Percentiles rank a stretch among this genome's conserved stretches.
Evolutionary conservation across 2,113 vertebrate genomes (phyloP).

Genomic region (Callionymus lyra): DNA sequence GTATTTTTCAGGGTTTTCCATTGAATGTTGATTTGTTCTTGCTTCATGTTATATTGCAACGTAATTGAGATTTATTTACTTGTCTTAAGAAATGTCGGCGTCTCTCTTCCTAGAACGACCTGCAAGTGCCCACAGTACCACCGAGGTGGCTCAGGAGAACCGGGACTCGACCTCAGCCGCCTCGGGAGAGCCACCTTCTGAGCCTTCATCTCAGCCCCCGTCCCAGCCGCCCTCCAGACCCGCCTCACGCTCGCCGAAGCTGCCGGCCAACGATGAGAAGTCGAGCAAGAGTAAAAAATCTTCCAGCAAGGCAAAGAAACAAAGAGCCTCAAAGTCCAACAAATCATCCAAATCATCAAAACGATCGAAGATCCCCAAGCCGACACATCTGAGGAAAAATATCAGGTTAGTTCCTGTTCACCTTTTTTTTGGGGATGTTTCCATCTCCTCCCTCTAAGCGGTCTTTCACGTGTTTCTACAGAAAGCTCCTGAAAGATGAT

Average conservation of each 20-base stretch:
- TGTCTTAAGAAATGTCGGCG: conserved; percentile 1
- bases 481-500: conserved; percentile 92
- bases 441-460: neutral
- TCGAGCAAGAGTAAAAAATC: conserved; percentile 69
- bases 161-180: conserved; percentile 73
- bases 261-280: conserved; percentile 69
- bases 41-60: too few relatives aligned
- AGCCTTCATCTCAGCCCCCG: conserved; percentile 41
- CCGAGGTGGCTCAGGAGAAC: conserved; percentile 65
- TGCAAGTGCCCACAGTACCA: conserved; percentile 66
- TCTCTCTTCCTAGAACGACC: conserved; percentile 69
- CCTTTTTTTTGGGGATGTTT: neutral
- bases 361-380: conserved; percentile 71
- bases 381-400: conserved; percentile 92
- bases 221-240: conserved; percentile 76
- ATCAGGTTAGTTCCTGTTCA: conserved; percentile 72
- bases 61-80: too few relatives aligned
- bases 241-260: conserved; percentile 64
- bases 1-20: too few relatives aligned
- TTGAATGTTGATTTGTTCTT: too few relatives aligned
- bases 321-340: conserved; percentile 52
- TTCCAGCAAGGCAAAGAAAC: conserved; percentile 79
- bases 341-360: conserved; percentile 56
- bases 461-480: conserved; percentile 39
- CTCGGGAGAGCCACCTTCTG: conserved; percentile 75